Evolutionary conservation across 2,113 vertebrate species (phyloP).

Genomic region (Petroica traversi): DNA sequence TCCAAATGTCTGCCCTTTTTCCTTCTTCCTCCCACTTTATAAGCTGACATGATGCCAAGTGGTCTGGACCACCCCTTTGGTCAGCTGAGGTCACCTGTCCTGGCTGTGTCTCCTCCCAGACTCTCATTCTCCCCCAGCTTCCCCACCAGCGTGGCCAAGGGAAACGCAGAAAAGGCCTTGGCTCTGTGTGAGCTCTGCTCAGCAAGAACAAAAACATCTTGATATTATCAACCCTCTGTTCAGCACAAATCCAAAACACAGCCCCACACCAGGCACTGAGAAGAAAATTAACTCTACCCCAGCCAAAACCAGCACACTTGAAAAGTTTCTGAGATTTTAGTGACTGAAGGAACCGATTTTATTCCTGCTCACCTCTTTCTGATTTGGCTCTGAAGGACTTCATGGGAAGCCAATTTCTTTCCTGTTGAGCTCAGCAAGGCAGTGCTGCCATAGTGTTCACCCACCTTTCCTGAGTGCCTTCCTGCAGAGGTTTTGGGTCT

Average conservation of each 20-base stretch:
- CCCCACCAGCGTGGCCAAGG: background rate
- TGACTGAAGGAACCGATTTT: background rate
- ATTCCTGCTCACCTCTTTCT: background rate
- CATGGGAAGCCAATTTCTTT: background rate
- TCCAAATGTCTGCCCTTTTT: rapidly evolving
- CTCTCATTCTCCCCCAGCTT: background rate
- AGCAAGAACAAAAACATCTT: background rate
- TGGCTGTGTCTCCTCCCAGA: background rate
- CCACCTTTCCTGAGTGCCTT: background rate
- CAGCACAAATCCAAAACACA: background rate
- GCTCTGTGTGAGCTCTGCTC: background rate
- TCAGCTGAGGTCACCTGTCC: background rate
- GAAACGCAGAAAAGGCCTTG: background rate
- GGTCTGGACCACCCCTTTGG: background rate
- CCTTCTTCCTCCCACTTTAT: background rate
- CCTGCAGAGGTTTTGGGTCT: too few species aligned
- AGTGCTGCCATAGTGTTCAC: rapidly evolving
- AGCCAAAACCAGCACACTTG: background rate
- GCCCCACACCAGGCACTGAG: background rate
- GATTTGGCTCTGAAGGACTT: background rate
- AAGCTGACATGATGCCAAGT: background rate
- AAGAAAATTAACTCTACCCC: background rate
- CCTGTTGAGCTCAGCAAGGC: background rate
- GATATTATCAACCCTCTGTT: rapidly evolving
- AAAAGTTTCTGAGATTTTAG: background rate